Evolutionary conservation across 1,140 invertebrate genomes (phyloP).

Genomic region (Ruditapes philippinarum): DNA sequence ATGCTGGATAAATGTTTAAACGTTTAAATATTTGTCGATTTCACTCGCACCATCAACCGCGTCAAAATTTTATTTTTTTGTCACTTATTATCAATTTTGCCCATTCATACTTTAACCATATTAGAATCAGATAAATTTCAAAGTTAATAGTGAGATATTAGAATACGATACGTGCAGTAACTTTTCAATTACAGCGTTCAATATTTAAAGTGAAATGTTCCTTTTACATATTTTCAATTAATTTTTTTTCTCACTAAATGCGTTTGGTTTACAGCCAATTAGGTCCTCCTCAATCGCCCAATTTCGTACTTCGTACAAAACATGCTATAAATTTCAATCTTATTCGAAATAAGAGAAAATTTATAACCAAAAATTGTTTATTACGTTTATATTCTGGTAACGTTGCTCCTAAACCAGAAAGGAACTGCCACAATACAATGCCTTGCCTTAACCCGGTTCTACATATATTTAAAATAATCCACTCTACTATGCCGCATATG

Average conservation of each 20-base stretch:
- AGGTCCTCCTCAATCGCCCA: background rate
- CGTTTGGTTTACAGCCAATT: background rate
- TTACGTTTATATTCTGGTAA: background rate
- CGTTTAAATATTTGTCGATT: slow-evolving; percentile 53
- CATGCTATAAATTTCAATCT: background rate
- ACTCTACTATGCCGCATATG: too few relatives aligned
- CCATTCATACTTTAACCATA: slow-evolving; percentile 33
- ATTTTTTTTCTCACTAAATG: background rate
- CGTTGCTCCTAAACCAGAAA: too few relatives aligned
- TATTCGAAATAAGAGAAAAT: background rate
- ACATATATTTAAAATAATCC: too few relatives aligned
- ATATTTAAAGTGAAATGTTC: slow-evolving; percentile 33
- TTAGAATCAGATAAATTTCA: slow-evolving; percentile 55
- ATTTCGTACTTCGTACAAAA: slow-evolving; percentile 6
- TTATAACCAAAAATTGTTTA: slow-evolving; percentile 7
- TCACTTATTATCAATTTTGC: slow-evolving; percentile 3
- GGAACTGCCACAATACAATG: too few relatives aligned
- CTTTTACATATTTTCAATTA: slow-evolving; percentile 16
- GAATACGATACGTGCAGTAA: background rate
- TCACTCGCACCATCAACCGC: background rate
- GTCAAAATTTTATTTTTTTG: slow-evolving; percentile 33
- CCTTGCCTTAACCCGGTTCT: too few relatives aligned
- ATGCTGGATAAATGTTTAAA: slow-evolving; percentile 41
- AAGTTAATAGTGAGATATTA: slow-evolving; percentile 54
- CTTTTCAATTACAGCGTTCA: slow-evolving; percentile 45